These are phyloP conservation scores for Tiliqua scincoides DNA, from an alignment of 2,113 vertebrate species.

Conservation along the genomic window DNA sequence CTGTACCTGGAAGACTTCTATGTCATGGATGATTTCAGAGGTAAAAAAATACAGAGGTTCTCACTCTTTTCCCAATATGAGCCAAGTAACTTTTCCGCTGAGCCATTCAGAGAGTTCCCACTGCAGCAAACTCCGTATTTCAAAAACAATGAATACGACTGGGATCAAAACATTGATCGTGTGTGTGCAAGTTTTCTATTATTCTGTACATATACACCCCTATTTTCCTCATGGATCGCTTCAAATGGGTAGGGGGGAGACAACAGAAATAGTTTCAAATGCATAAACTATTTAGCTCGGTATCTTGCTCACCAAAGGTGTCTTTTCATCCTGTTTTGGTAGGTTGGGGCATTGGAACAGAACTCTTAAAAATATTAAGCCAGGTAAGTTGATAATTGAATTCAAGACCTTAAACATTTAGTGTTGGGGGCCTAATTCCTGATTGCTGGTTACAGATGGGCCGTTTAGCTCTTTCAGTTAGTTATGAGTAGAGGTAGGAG, in stretches of 20 bases:
- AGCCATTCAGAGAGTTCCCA: too few relatives aligned
- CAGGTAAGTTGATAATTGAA: conserved; percentile 71
- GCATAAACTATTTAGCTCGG: not conserved
- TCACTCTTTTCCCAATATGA: not conserved
- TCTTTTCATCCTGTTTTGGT: conserved; percentile 32
- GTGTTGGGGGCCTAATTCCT: too few relatives aligned
- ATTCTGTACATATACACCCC: not conserved
- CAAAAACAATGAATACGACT: too few relatives aligned
- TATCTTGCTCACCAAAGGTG: not conserved
- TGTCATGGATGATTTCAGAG: conserved; percentile 68
- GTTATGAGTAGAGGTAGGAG: too few relatives aligned
- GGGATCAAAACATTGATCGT: too few relatives aligned
- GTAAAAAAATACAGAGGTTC: not conserved
- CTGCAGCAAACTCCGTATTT: too few relatives aligned
- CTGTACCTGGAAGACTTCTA: conserved; percentile 86
- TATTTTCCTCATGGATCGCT: not conserved
- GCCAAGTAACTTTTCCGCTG: not conserved
- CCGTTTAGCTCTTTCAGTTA: too few relatives aligned
- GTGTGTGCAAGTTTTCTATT: too few relatives aligned
- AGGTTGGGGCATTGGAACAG: conserved; percentile 78
- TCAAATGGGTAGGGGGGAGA: not conserved
- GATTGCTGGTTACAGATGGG: too few relatives aligned
- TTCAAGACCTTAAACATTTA: not conserved
- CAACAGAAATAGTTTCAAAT: not conserved
- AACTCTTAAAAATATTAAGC: conserved; percentile 79